Conservation (phyloP, 2,797 vertebrate genomes). For the Falco peregrinus region DNA sequence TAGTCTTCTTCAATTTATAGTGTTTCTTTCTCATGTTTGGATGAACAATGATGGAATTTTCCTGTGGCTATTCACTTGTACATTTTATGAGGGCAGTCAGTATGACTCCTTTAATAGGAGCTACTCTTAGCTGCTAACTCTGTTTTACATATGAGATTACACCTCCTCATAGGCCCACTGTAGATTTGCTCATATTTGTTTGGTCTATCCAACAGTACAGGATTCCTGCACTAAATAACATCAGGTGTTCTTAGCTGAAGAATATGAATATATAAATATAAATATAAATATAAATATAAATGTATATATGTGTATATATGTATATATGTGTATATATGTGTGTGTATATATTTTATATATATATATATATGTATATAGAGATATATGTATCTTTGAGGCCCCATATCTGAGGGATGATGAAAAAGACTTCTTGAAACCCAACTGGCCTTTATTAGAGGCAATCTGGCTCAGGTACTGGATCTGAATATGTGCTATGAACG, state of each 20-base stretch:
- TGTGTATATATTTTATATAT: too few relatives aligned
- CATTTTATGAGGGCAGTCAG: background rate
- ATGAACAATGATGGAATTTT: background rate
- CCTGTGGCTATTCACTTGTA: background rate
- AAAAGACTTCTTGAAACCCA: background rate
- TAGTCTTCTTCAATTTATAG: background rate
- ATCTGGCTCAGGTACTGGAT: background rate
- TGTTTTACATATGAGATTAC: background rate
- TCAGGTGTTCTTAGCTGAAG: background rate
- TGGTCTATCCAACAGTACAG: background rate
- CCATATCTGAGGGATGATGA: rapidly evolving
- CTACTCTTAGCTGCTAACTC: background rate
- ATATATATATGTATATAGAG: too few relatives aligned
- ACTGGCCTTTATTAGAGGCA: background rate
- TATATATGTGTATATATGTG: too few relatives aligned
- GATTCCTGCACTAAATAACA: background rate
- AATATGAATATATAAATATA: background rate
- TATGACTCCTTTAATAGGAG: background rate
- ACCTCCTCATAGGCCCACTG: background rate
- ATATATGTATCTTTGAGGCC: too few relatives aligned
- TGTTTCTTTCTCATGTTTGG: background rate
- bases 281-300: too few relatives aligned
- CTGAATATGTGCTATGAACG: background rate
- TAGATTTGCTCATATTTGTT: background rate
- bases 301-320: too few relatives aligned